Percentiles rank a stretch among this genome's conserved stretches.
Conservation (phyloP, 2,888 invertebrate genomes). For the Aromia moschata region DNA sequence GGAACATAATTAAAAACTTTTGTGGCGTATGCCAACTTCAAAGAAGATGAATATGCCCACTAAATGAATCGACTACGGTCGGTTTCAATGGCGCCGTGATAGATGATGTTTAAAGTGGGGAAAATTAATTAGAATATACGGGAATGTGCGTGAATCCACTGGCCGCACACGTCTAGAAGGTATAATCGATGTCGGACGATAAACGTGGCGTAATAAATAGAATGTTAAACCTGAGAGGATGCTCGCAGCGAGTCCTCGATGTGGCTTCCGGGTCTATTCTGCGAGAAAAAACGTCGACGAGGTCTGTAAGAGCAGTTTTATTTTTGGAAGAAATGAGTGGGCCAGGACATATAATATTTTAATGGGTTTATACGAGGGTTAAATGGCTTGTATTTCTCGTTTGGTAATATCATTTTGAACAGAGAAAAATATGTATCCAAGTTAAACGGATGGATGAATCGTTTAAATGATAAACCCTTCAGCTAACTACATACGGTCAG, state of each 20-base stretch:
- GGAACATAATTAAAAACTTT: slow-evolving; percentile 13
- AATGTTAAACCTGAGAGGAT: slow-evolving; percentile 11
- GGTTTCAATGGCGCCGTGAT: slow-evolving; percentile 12
- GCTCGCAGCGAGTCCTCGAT: slow-evolving; percentile 1
- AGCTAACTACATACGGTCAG: too few species aligned
- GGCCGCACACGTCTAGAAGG: not conserved
- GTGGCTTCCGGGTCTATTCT: not conserved
- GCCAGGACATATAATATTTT: too few species aligned
- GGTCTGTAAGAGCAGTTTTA: too few species aligned
- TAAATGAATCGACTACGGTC: slow-evolving; percentile 13
- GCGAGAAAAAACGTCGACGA: too few species aligned
- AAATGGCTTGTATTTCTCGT: too few species aligned
- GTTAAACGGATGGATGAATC: too few species aligned
- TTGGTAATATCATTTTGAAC: too few species aligned
- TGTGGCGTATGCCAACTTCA: slow-evolving; percentile 7
- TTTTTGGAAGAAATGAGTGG: too few species aligned
- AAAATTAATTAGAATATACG: slow-evolving; percentile 19
- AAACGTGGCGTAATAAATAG: slow-evolving; percentile 18
- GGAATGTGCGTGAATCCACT: slow-evolving; percentile 7
- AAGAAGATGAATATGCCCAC: slow-evolving; percentile 3
- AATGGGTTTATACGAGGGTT: too few species aligned
- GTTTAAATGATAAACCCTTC: too few species aligned
- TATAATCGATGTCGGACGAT: slow-evolving; percentile 17
- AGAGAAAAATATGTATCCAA: too few species aligned
- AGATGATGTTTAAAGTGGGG: slow-evolving; percentile 18